Base-by-base conservation (phyloP, 1,140 invertebrate species). In the Lethrus apterus region DNA sequence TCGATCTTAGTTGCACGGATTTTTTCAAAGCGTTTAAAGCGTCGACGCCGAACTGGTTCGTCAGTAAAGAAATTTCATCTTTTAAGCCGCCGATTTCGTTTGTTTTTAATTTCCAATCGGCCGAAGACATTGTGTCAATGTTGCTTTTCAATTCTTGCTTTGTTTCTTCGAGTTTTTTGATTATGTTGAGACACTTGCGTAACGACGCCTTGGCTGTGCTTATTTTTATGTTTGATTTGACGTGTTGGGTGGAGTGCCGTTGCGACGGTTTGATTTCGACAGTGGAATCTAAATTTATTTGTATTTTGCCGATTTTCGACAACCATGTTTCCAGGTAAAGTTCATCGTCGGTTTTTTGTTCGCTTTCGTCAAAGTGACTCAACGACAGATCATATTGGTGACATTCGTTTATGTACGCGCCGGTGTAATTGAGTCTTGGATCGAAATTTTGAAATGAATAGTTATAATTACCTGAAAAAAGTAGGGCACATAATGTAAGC, bases 51-150 rank as follows among this genome's bases (percentile, higher is more conserved):
- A 75, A 64, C 43, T 61, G 52, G 19, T 60, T 43, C 34, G 77
- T 59, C 2, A 66, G 55, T 33, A 64, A 56, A 23, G 63, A 53
- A 26, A 80, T 68, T 51, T 69, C 51, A 44, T 61, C 49, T 60
- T 76, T 76, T 11, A 70, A 64, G 11, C 54, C 59, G 35, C 68
- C 65, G 56, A 71, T 65, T 50, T 70, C 60, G 24, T 68, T 55
- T 4, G 74, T 52, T 50, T 67, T 68, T 29, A 63, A 50, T 29
- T 64, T 65, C 79, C 77, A 81, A 48, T 79, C 71, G 10, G 58
- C 51, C 18, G 72, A 67, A 0, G 70, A 60, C 36, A 76, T 59
- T 13, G 53, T 60, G 49, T 64, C 51, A 11, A 71, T 53, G 36
- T 75, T 69, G 24, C 61, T 50, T 46, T 60, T 64, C 23, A 81